Base-by-base conservation (phyloP, 2,113 vertebrate species). In the Nycticorax nycticorax region DNA sequence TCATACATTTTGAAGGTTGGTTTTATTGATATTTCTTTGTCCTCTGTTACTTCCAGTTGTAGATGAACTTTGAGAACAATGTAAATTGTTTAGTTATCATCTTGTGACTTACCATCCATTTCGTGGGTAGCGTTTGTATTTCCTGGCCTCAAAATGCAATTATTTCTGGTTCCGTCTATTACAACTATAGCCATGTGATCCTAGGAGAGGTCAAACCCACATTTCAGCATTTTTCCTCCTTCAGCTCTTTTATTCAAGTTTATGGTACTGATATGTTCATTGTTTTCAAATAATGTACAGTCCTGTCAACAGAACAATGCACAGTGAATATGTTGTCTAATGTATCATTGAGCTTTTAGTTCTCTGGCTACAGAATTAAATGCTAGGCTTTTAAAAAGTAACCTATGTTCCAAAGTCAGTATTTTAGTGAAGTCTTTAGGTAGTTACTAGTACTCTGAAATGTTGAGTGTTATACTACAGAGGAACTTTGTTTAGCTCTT, bases 171-270 rank as follows among this genome's bases (percentile, higher is more conserved):
- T 93, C 33, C 18, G 26, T 93, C 79, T 93, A 53, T 75, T 95
- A 48, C 59, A 78, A 39, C 73, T 67, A 5, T 60, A 88, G 68
- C 56, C 79, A 48, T 91, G 85, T 95, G 96, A 96, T 96, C 52
- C 48, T 92, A 6, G 1, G 64, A 95, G 93, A 95, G 92, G 92
- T 95, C 96, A 96, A 97, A 91, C 95, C 95, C 93, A 97, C 95
- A 95, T 94, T 93, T 91, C 21, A 2, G 53, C 83, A 93, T 96
- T 97, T 96, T 95, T 95, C 92, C 83, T 97, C 85, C 95, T 95
- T 96, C 96, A 96, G 92, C 66, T 87, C 45, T 94, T 93, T 89
- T 85, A 82, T 94, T 94, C 95, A 85, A 94, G n/a, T 90, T 96
- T 94, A 85, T 92, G 55, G 26, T 94, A 88, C 89, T 96, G 81